Percentiles rank a stretch among this genome's conserved stretches.
These are phyloP conservation scores for Macquaria australasica DNA, from an alignment of 2,113 vertebrate species.

Conservation along the genomic window DNA sequence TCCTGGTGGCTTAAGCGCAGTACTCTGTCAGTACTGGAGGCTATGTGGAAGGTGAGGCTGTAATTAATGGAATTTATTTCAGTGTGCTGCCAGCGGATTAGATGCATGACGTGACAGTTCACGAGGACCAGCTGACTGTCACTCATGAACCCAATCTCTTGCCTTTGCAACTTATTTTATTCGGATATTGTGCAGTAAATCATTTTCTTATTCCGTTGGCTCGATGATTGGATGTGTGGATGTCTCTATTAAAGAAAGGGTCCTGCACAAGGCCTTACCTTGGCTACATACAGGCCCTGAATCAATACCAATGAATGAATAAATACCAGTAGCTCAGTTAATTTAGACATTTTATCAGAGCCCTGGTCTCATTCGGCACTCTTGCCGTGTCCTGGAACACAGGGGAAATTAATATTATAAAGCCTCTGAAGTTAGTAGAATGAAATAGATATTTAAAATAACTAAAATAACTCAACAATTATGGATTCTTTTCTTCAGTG, in stretches of 20 bases:
- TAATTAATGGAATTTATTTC: constrained; percentile 66
- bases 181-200: constrained; percentile 18
- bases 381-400: constrained; percentile 4
- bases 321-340: constrained; percentile 37
- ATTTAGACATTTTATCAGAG: constrained; percentile 48
- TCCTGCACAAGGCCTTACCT: background rate
- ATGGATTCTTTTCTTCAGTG: background rate
- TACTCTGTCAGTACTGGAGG: constrained; percentile 26
- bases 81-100: constrained; percentile 22
- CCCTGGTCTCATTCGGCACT: constrained; percentile 26
- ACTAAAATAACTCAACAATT: background rate
- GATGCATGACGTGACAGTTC: constrained; percentile 19
- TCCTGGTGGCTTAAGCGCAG: constrained; percentile 39
- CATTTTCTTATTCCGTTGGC: constrained; percentile 13
- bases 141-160: background rate
- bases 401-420: constrained; percentile 55
- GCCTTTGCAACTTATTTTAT: constrained; percentile 3
- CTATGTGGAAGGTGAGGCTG: constrained; percentile 36
- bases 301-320: constrained; percentile 66
- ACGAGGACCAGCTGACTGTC: constrained; percentile 6
- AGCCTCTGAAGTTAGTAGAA: constrained; percentile 16
- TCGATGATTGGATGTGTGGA: constrained; percentile 36
- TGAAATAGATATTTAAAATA: constrained; percentile 8
- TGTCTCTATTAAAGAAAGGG: constrained; percentile 39
- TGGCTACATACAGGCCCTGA: constrained; percentile 20